These are phyloP conservation scores for Seriola quinqueradiata DNA, from an alignment of 2,113 vertebrate species.

Conservation along the genomic window DNA sequence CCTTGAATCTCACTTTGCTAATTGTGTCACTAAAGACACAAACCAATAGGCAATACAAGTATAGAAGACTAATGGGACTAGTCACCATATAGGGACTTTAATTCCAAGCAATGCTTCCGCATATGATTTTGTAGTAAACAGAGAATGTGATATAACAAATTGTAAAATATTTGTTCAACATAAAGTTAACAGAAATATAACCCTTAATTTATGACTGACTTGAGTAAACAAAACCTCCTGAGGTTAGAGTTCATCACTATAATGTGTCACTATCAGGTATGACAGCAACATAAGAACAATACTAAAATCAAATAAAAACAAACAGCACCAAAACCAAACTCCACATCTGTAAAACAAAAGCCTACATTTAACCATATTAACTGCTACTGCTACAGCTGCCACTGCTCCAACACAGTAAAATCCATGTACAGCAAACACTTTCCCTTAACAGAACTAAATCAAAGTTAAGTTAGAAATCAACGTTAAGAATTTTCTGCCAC, in stretches of 20 bases:
- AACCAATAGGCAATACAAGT: no score
- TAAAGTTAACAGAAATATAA: background rate
- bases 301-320: slow-evolving; percentile 7
- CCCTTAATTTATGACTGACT: background rate
- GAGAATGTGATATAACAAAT: background rate
- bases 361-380: background rate
- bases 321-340: background rate
- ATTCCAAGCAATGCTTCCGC: background rate
- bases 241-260: background rate
- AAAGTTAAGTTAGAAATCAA: no score
- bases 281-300: background rate
- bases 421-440: background rate
- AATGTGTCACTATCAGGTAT: background rate
- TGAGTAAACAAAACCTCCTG: background rate
- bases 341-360: background rate
- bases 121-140: background rate
- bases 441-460: background rate
- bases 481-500: background rate
- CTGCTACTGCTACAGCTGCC: background rate
- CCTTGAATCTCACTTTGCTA: background rate
- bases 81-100: background rate
- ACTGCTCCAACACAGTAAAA: background rate
- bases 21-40: background rate
- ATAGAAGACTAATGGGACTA: background rate
- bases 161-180: background rate